A percentile compares a stretch with the other conserved stretches of the same genome.
Conservation (phyloP, 2,888 invertebrate genomes). For the Agrotis clavis region DNA sequence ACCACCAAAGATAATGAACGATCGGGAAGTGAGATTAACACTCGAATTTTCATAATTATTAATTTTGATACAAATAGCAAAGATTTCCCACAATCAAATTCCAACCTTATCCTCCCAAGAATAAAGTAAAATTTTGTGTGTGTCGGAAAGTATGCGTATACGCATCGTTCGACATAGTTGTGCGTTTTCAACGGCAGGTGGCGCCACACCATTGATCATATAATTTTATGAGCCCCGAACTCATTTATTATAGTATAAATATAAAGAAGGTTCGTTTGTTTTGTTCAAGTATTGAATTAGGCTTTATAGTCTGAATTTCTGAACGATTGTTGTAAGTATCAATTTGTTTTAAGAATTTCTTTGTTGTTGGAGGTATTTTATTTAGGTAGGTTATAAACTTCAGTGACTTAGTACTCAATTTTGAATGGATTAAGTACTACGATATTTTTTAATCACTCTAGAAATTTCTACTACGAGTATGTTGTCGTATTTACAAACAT, state of each 20-base stretch:
- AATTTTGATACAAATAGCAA: slow-evolving; percentile 49
- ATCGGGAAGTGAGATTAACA: slow-evolving; percentile 58
- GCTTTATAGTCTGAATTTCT: slow-evolving; percentile 33
- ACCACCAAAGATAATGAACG: slow-evolving; percentile 60
- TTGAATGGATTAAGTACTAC: too few relatives aligned
- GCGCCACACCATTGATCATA: slow-evolving; percentile 80
- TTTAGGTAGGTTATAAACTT: slow-evolving; percentile 2
- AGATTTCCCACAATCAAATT: slow-evolving; percentile 6
- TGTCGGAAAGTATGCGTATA: slow-evolving; percentile 43
- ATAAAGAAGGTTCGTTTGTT: slow-evolving; percentile 66
- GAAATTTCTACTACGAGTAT: too few relatives aligned
- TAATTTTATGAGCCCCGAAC: slow-evolving; percentile 79
- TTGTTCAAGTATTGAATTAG: slow-evolving; percentile 44
- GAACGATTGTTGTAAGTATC: slow-evolving; percentile 32
- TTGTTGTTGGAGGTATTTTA: slow-evolving; percentile 16
- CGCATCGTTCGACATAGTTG: slow-evolving; percentile 66
- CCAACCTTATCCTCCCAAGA: neutral
- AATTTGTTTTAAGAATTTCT: slow-evolving; percentile 41
- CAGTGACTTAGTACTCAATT: too few relatives aligned
- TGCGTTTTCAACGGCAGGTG: slow-evolving; percentile 77
- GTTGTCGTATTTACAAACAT: too few relatives aligned
- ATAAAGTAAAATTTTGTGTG: slow-evolving; percentile 43
- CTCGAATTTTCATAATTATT: slow-evolving; percentile 57
- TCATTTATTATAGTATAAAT: slow-evolving; percentile 79
- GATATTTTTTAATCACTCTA: too few relatives aligned